Conservation (phyloP, 2,888 invertebrate genomes). For the Oligia latruncula region DNA sequence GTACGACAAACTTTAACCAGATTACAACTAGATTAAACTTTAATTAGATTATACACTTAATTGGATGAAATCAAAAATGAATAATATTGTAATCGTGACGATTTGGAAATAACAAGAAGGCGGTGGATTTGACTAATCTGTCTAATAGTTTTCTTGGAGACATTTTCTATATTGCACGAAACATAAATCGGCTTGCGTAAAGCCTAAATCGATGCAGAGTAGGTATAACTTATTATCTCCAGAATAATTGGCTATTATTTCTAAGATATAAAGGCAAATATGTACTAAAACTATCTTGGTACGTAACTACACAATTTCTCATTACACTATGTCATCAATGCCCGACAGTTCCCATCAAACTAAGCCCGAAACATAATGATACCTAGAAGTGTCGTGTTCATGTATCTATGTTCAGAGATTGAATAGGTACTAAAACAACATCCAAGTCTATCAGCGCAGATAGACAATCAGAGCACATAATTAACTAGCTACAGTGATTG, state of each 20-base stretch:
- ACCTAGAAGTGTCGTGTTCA: not conserved
- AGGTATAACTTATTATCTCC: not conserved
- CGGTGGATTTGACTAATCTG: not conserved
- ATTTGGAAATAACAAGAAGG: conserved; percentile 22
- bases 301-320: conserved; percentile 13
- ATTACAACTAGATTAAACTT: conserved; percentile 21
- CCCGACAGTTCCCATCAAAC: conserved; percentile 12
- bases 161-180: not conserved
- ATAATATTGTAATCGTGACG: conserved; percentile 46
- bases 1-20: conserved; percentile 33
- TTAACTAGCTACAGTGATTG: conserved; percentile 36
- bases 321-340: conserved; percentile 8
- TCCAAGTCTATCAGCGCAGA: conserved; percentile 25
- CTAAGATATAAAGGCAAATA: not conserved
- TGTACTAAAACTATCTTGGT: not conserved
- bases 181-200: not conserved
- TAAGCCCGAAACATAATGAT: conserved; percentile 1
- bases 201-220: not conserved
- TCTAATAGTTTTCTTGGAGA: not conserved
- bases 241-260: not conserved
- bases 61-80: conserved; percentile 55
- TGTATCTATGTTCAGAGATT: conserved; percentile 15
- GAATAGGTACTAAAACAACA: conserved; percentile 42
- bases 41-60: conserved; percentile 20
- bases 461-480: conserved; percentile 46